phyloP scores from a whole-genome alignment of 2,797 vertebrate species.

The Falco berigora region DNA sequence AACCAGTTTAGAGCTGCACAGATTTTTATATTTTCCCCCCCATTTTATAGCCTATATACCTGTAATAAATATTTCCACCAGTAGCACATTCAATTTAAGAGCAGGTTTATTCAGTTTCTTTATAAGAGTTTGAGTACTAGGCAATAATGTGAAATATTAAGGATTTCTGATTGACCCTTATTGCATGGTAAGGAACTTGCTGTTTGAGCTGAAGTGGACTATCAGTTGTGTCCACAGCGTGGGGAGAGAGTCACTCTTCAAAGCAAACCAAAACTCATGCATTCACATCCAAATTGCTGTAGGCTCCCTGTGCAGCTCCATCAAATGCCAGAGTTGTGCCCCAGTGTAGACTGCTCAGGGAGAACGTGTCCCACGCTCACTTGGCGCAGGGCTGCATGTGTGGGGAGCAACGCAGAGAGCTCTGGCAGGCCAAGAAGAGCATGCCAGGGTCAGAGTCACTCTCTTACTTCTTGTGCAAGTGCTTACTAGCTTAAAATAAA shows the following conservation, averaged over 20 bases:
- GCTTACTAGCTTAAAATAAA: constrained; percentile 43
- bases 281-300: background rate
- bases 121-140: background rate
- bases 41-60: background rate
- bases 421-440: background rate
- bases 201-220: background rate
- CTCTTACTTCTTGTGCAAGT: background rate
- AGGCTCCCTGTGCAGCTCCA: background rate
- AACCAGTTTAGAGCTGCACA: background rate
- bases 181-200: background rate
- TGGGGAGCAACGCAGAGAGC: background rate
- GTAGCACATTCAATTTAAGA: background rate
- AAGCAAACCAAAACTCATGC: background rate
- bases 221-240: background rate
- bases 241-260: background rate
- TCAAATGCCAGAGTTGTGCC: background rate
- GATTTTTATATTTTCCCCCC: background rate
- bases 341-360: background rate
- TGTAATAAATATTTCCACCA: background rate
- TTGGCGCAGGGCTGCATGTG: rapidly evolving
- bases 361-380: background rate
- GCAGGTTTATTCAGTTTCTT: background rate
- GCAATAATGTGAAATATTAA: background rate
- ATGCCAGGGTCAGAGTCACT: background rate
- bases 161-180: background rate